Evolutionary conservation across 2,888 invertebrate genomes (phyloP), one percentile per base, ranked within the genome.

Genomic region (Harpagoxenus sublaevis): DNA sequence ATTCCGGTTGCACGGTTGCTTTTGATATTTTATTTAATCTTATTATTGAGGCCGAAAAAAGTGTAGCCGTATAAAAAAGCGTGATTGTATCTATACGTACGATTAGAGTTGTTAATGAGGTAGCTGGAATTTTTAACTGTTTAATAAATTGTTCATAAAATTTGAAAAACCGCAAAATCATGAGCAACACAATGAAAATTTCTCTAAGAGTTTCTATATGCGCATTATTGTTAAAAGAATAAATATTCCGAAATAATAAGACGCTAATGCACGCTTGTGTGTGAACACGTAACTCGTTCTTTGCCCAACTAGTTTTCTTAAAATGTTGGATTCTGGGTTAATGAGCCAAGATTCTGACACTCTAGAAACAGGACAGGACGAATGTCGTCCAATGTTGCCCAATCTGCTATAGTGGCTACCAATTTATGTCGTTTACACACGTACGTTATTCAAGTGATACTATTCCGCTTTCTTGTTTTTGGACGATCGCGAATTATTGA

Each of bases 231-330:
- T 39, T 18, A n/a, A 28, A 8, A 12, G 12, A 18, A 8, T n/a
- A 55, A 63, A 77, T 77, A 53, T 39, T 39, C 10, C n/a, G 42
- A 68, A 78, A n/a, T 66, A 78, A 55, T 55, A 45, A 68, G 63
- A 48, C 31, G 18, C 9, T 53, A 55, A 78, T 18, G 5, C 18
- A 77, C 18, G 10, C 3, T 68, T 31, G 23, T 23, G 23, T 23
- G 23, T 23, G 8, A 35, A 45, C n/a, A 39, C 23, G 42, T 55
- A 55, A 57, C 42, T 18, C 28, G 65, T 28, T 39, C 1, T 23
- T 78, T 78, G 45, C n/a, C n/a, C 45, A 79, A 57, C 78, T 45
- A 68, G 57, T 79, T 68, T 79, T 68, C 31, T 55, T 28, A 66
- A 68, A 79, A 68, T 28, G 12, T 3, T 23, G 31, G n/a, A 57